Evolutionary conservation across 2,888 invertebrate genomes (phyloP).

Genomic region (Tetragonisca angustula): DNA sequence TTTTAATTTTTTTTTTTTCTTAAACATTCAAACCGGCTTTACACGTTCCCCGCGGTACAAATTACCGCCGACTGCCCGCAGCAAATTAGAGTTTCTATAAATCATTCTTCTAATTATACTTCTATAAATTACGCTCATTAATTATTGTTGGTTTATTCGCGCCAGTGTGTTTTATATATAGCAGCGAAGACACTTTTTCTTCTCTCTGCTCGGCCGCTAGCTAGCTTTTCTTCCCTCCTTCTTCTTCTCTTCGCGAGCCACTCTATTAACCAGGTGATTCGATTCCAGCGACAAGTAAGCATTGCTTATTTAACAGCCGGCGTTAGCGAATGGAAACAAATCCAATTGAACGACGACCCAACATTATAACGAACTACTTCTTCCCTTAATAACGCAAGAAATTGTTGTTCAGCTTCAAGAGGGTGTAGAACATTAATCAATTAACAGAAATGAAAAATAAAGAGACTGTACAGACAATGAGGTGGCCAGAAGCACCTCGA

Average conservation of each 20-base stretch:
- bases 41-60: slow-evolving; percentile 47
- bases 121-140: slow-evolving; percentile 60
- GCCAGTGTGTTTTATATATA: slow-evolving; percentile 27
- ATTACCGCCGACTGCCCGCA: slow-evolving; percentile 39
- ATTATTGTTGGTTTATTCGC: slow-evolving; percentile 59
- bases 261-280: slow-evolving; percentile 41
- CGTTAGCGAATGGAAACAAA: neutral
- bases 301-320: slow-evolving; percentile 31
- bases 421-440: too few species aligned
- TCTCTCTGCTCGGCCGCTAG: neutral
- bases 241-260: neutral
- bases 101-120: slow-evolving; percentile 62
- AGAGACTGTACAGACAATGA: too few species aligned
- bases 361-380: neutral
- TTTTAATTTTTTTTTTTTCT: neutral
- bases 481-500: too few species aligned
- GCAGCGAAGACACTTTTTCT: slow-evolving; percentile 23
- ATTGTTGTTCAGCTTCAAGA: neutral
- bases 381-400: neutral
- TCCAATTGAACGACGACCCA: neutral
- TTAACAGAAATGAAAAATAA: too few species aligned
- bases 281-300: slow-evolving; percentile 26
- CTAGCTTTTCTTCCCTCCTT: neutral
- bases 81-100: slow-evolving; percentile 60
- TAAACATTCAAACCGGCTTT: slow-evolving; percentile 52